phyloP scores from a whole-genome alignment of 2,888 invertebrate species.

The Gasteruption jaculator region DNA sequence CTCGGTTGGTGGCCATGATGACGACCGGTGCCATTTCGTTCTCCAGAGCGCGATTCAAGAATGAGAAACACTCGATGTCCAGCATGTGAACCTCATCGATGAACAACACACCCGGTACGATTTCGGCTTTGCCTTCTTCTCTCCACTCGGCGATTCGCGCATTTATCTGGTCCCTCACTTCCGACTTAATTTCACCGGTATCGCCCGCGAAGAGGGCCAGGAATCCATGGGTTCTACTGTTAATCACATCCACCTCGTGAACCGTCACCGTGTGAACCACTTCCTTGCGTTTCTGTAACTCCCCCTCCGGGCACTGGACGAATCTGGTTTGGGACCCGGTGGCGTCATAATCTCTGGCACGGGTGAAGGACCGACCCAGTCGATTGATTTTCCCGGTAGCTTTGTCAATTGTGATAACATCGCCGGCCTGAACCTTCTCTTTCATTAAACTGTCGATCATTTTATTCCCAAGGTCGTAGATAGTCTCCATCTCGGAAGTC shows the following conservation, averaged over 20 bases:
- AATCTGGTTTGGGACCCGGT: conserved; percentile 82
- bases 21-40: conserved; percentile 96
- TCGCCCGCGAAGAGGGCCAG: conserved; percentile 97
- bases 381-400: conserved; percentile 92
- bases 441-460: conserved; percentile 96
- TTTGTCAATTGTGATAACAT: conserved; percentile 98
- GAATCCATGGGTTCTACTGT: conserved; percentile 96
- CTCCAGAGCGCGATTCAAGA: conserved; percentile 93
- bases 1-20: conserved; percentile 98
- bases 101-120: conserved; percentile 96
- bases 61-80: conserved; percentile 99
- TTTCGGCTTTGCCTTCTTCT: conserved; percentile 98
- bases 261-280: conserved; percentile 96
- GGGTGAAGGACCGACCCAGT: conserved; percentile 90
- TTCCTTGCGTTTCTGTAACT: conserved; percentile 95
- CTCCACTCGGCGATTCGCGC: conserved; percentile 97
- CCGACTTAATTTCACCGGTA: conserved; percentile 97
- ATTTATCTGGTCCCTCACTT: conserved; percentile 97
- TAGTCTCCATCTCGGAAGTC: conserved; percentile 99
- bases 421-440: conserved; percentile 93
- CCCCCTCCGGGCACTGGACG: conserved; percentile 98
- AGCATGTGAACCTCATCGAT: conserved; percentile 98
- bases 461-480: conserved; percentile 96
- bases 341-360: conserved; percentile 97
- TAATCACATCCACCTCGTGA: conserved; percentile 99